A percentile compares a stretch with the other conserved stretches of the same genome.
Evolutionary conservation across 2,113 vertebrate species (phyloP).

Genomic region (Campylorhamphus procurvoides): DNA sequence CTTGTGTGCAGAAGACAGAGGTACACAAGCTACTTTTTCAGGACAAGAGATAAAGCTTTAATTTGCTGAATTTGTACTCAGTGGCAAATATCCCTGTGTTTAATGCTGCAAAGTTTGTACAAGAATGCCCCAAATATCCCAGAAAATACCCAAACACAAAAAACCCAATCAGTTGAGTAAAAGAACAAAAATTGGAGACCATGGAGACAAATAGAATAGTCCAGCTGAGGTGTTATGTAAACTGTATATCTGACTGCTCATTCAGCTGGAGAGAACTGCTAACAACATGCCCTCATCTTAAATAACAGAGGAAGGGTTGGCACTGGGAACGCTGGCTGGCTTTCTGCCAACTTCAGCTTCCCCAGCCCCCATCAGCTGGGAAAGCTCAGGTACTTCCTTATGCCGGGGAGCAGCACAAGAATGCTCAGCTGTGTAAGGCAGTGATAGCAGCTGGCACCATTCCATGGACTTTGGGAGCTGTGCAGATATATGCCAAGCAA

Average conservation of each 20-base stretch:
- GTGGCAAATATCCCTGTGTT: not conserved
- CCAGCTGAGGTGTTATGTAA: slow-evolving; percentile 29
- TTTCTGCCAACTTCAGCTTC: not conserved
- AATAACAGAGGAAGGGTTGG: not conserved
- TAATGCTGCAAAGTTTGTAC: not conserved
- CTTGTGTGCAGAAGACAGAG: not conserved
- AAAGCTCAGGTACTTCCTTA: not conserved
- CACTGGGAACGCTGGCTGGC: not conserved
- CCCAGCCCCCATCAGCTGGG: not conserved
- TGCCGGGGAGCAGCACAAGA: not conserved
- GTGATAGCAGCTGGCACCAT: accelerated
- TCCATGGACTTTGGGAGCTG: not conserved
- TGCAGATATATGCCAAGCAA: not conserved
- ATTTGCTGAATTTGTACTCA: not conserved
- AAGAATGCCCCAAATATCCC: not conserved
- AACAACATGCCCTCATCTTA: not conserved
- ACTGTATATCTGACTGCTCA: not conserved
- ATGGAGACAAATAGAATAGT: not conserved
- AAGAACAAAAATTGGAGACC: not conserved
- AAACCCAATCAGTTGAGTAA: not conserved
- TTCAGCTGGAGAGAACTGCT: not conserved
- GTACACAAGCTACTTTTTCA: not conserved
- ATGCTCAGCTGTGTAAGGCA: not conserved
- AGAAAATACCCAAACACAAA: not conserved
- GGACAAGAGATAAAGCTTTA: not conserved